Base-by-base conservation (phyloP, 2,888 invertebrate species). In the Eupithecia vulgata region DNA sequence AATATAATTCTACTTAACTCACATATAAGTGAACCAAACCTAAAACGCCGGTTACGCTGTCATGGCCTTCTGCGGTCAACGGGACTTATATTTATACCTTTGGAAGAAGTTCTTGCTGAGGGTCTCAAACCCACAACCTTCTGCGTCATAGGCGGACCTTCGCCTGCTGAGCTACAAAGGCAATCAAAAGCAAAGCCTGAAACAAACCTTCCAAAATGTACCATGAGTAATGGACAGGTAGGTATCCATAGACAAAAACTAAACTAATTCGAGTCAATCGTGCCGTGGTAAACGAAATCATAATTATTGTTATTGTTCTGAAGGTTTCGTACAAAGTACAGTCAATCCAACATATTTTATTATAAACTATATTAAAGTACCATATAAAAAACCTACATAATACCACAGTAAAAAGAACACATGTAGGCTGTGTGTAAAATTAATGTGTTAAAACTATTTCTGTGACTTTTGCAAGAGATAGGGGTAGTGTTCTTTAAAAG, bases 271-370 rank as follows among this genome's bases (percentile, higher is more conserved):
- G 21, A 64, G 45, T 67, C 75, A 77, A 73, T 75, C 75, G 65
- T 71, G 76, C 70, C 70, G 64, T 52, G 62, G 72, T 68, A 70
- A 78, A 72, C 76, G 69, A 70, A 72, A 77, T 76, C 13, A 57
- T 66, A 69, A 71, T 66, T 67, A 34, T 76, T 71, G 73, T 67
- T 72, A 71, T 69, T 70, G 61, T 70, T 77, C 69, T 76, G 74
- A 76, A 79, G 79, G 78, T 75, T 76, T 62, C 65, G 52, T 57
- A 64, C 68, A 71, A 64, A 67, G 70, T 72, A 75, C 59, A 64
- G 48, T 75, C 67, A 30, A 64, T 6, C 7, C 5, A n/a, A 37
- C 25, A 45, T 42, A 42, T 4, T 42, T 8, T 12, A 40, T 3
- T 40, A 74, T 40, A 69, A 68, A 37, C n/a, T n/a, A 15, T 42